Percentiles rank a stretch among this genome's conserved stretches.
phyloP scores from a whole-genome alignment of 2,797 vertebrate species.

The Sardinella longiceps region DNA sequence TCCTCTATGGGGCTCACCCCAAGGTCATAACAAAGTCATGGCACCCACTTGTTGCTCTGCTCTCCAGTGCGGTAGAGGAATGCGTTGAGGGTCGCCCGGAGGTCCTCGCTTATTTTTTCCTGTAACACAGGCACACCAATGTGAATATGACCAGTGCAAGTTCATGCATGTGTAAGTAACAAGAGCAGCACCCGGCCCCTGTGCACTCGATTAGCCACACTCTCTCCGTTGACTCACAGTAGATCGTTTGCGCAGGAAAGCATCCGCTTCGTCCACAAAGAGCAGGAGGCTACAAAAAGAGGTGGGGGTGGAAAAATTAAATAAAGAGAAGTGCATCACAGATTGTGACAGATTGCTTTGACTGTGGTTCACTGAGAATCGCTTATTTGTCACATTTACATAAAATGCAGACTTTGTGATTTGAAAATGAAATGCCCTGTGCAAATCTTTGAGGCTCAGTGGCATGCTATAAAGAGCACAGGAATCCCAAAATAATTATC shows the following conservation, averaged over 20 bases:
- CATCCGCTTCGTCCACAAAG: conserved; percentile 96
- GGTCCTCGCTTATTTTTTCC: conserved; percentile 98
- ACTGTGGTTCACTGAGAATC: background rate
- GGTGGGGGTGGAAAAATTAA: background rate
- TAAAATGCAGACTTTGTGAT: background rate
- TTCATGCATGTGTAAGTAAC: background rate
- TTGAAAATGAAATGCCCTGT: background rate
- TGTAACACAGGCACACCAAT: conserved; percentile 52
- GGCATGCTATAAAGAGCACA: background rate
- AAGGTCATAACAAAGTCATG: background rate
- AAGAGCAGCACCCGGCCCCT: background rate
- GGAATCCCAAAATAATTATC: background rate
- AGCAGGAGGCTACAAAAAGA: conserved; percentile 82
- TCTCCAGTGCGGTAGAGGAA: conserved; percentile 96
- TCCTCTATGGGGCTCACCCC: background rate
- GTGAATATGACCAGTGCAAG: conserved; percentile 9
- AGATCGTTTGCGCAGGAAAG: conserved; percentile 92
- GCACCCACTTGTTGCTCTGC: conserved; percentile 91
- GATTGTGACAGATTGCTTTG: background rate
- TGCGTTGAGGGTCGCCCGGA: conserved; percentile 92
- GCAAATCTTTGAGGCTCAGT: background rate
- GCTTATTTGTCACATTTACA: background rate
- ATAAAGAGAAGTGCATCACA: background rate
- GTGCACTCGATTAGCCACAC: background rate
- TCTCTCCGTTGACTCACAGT: conserved; percentile 76